Percentiles rank a stretch among this genome's conserved stretches.
phyloP scores from a whole-genome alignment of 2,888 invertebrate species.

The Nebria brevicollis region DNA sequence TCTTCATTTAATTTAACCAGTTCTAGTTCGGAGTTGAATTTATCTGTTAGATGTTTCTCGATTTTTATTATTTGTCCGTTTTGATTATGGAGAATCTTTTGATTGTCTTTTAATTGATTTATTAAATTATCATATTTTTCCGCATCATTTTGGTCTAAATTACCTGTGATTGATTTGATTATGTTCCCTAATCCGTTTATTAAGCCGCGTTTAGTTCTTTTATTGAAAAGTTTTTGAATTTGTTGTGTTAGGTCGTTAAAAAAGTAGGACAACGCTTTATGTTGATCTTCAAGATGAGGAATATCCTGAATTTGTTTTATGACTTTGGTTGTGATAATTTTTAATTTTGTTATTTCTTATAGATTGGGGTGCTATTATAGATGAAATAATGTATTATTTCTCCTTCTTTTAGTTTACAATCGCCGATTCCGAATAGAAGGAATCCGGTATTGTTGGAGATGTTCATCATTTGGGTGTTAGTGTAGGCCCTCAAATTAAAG shows the following conservation, averaged over 20 bases:
- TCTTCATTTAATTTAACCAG: neutral
- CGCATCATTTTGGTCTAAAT: no score
- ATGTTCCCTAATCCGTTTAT: no score
- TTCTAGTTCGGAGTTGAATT: slow-evolving; percentile 1
- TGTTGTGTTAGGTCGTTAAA: neutral
- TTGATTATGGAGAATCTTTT: neutral
- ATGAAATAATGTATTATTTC: neutral
- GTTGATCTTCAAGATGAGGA: neutral
- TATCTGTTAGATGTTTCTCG: slow-evolving; percentile 4
- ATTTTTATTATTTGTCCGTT: slow-evolving; percentile 9
- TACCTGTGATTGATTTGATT: no score
- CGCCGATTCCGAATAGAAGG: no score
- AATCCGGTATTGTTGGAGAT: no score
- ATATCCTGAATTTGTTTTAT: neutral
- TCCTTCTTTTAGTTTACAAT: neutral
- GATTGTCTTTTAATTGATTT: neutral
- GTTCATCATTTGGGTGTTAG: no score
- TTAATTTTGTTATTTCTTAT: neutral
- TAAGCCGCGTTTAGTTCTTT: neutral
- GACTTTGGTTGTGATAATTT: neutral
- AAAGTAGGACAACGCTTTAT: neutral
- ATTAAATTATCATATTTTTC: slow-evolving; percentile 12
- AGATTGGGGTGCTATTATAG: neutral
- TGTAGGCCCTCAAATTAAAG: no score
- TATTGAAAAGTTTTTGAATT: neutral